Conservation (phyloP, 2,797 vertebrate species). For the Coreius guichenoti region DNA sequence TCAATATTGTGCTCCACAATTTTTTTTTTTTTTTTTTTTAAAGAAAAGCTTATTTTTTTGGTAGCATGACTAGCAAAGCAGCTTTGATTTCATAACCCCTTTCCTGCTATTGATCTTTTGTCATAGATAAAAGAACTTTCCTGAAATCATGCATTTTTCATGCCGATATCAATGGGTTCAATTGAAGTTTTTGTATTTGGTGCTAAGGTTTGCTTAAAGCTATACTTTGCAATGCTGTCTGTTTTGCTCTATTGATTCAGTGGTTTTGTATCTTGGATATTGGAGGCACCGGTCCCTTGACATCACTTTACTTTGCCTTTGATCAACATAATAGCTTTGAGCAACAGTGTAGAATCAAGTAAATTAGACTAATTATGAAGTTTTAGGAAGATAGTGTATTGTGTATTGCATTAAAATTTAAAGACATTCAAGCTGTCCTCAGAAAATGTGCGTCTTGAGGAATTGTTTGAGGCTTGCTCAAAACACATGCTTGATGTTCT, state of each 20-base stretch:
- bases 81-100: slow-evolving; percentile 80
- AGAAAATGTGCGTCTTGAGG: slow-evolving; percentile 57
- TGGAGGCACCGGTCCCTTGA: slow-evolving; percentile 77
- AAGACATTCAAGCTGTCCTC: slow-evolving; percentile 61
- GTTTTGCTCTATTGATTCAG: slow-evolving; percentile 83
- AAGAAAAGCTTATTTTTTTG: slow-evolving; percentile 41
- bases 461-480: slow-evolving; percentile 12
- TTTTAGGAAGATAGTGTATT: slow-evolving; percentile 64
- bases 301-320: slow-evolving; percentile 79
- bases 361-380: slow-evolving; percentile 74
- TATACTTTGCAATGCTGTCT: slow-evolving; percentile 82
- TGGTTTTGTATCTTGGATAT: slow-evolving; percentile 76
- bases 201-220: slow-evolving; percentile 82
- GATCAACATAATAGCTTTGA: slow-evolving; percentile 76
- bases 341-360: slow-evolving; percentile 72
- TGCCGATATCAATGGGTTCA: slow-evolving; percentile 76
- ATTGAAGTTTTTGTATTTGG: slow-evolving; percentile 80
- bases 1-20: slow-evolving; percentile 72
- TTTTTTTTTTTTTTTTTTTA: slow-evolving; percentile 47
- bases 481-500: slow-evolving; percentile 19
- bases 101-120: slow-evolving; percentile 81
- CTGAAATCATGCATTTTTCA: slow-evolving; percentile 85
- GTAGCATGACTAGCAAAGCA: slow-evolving; percentile 74
- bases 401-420: slow-evolving; percentile 68
- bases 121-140: slow-evolving; percentile 78